Evolutionary conservation across 2,113 vertebrate genomes (phyloP).

Genomic region (Catharus minimus): DNA sequence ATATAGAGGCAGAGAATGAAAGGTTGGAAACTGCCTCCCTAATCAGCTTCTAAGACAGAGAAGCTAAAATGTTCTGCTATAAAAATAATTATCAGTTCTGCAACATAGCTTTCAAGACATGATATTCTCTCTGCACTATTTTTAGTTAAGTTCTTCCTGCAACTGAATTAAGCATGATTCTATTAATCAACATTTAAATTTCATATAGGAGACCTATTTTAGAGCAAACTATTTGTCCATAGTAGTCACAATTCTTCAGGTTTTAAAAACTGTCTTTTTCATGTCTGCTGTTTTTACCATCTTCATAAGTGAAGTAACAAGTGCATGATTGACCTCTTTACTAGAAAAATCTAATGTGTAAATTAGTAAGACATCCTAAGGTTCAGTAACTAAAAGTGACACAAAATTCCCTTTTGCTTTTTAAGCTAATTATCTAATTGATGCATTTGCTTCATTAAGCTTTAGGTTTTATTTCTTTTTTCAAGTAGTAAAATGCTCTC

Average conservation of each 20-base stretch:
- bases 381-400: conserved; percentile 30
- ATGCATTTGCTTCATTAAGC: conserved; percentile 41
- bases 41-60: background rate
- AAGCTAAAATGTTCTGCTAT: background rate
- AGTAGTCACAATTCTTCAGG: background rate
- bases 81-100: background rate
- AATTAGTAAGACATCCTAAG: conserved; percentile 7
- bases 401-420: conserved; percentile 42
- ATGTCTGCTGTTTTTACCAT: background rate
- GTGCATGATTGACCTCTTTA: background rate
- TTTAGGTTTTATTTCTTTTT: background rate
- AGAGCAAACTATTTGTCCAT: background rate
- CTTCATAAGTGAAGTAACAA: background rate
- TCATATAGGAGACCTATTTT: background rate
- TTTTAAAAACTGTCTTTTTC: background rate
- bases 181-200: background rate
- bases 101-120: background rate
- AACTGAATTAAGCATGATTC: background rate
- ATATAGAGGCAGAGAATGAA: background rate
- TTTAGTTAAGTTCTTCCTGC: background rate
- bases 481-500: background rate
- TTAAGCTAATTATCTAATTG: conserved; percentile 44
- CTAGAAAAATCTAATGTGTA: conserved; percentile 24
- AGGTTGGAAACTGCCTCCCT: background rate
- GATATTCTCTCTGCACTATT: background rate